Evolutionary conservation across 2,888 invertebrate genomes (phyloP).

Genomic region (Drosophila aldrichi): DNA sequence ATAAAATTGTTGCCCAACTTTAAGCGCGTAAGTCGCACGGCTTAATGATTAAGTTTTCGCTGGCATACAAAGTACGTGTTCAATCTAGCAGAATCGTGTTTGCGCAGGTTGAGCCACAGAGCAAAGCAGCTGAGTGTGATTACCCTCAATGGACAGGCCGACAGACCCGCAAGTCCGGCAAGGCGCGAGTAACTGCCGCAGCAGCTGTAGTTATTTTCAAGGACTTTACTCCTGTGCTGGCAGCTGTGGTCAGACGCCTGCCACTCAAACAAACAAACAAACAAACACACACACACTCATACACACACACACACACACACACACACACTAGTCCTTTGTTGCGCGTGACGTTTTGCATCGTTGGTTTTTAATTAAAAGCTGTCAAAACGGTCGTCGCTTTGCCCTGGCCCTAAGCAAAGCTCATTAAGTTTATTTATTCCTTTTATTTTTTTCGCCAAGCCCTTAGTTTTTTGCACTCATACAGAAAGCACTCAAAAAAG

Average conservation of each 20-base stretch:
- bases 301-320: neutral
- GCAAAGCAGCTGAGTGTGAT: conserved; percentile 42
- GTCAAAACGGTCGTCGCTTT: conserved; percentile 62
- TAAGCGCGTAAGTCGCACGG: conserved; percentile 5
- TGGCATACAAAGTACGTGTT: conserved; percentile 41
- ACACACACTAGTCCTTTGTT: conserved; percentile 17
- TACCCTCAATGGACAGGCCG: neutral
- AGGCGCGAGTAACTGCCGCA: conserved; percentile 7
- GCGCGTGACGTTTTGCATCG: conserved; percentile 64
- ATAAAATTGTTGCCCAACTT: conserved; percentile 30
- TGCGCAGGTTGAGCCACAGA: conserved; percentile 34
- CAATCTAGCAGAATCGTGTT: conserved; percentile 47
- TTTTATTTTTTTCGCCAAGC: neutral
- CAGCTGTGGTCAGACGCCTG: conserved; percentile 21
- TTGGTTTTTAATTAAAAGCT: conserved; percentile 76
- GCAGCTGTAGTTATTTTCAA: conserved; percentile 53
- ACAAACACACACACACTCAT: neutral
- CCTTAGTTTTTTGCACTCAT: neutral
- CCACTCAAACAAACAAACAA: conserved; percentile 24
- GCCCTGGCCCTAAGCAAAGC: conserved; percentile 17
- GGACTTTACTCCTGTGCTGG: conserved; percentile 40
- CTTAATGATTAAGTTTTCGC: conserved; percentile 11
- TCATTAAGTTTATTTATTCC: conserved; percentile 38
- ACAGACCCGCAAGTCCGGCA: neutral
- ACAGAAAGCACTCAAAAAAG: conserved; percentile 8